Conservation (phyloP, 2,113 vertebrate genomes). For the Lamprologus lemairii region DNA sequence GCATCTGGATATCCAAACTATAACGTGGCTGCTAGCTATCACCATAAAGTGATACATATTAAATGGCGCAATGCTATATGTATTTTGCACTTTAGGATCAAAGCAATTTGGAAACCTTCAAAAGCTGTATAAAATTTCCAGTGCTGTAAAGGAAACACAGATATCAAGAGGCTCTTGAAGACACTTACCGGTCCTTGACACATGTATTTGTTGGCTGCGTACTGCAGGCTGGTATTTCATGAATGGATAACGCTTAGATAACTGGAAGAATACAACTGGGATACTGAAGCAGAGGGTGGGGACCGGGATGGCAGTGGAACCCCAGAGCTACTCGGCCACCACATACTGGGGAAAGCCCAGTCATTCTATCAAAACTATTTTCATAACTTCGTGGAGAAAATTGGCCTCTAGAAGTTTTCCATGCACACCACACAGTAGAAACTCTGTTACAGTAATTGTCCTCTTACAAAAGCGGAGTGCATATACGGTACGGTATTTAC, state of each 20-base stretch:
- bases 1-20: not conserved
- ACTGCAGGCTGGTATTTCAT: not conserved
- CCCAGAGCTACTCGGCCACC: constrained; percentile 19
- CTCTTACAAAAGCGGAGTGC: constrained; percentile 53
- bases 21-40: not conserved
- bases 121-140: not conserved
- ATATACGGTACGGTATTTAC: constrained; percentile 47
- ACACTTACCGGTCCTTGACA: not conserved
- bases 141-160: not conserved
- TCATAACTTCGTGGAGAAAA: constrained; percentile 62
- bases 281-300: constrained; percentile 8
- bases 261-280: constrained; percentile 9
- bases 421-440: constrained; percentile 56
- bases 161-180: not conserved
- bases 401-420: constrained; percentile 59
- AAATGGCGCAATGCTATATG: not conserved
- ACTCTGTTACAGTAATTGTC: constrained; percentile 58
- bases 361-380: constrained; percentile 60
- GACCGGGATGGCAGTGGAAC: constrained; percentile 25
- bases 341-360: constrained; percentile 55
- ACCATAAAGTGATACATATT: not conserved
- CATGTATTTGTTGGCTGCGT: not conserved
- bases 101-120: not conserved
- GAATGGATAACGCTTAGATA: not conserved
- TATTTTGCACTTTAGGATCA: not conserved